These are phyloP conservation scores for Pseudolaguvia tuberculata DNA, from an alignment of 2,113 vertebrate genomes.

Conservation along the genomic window DNA sequence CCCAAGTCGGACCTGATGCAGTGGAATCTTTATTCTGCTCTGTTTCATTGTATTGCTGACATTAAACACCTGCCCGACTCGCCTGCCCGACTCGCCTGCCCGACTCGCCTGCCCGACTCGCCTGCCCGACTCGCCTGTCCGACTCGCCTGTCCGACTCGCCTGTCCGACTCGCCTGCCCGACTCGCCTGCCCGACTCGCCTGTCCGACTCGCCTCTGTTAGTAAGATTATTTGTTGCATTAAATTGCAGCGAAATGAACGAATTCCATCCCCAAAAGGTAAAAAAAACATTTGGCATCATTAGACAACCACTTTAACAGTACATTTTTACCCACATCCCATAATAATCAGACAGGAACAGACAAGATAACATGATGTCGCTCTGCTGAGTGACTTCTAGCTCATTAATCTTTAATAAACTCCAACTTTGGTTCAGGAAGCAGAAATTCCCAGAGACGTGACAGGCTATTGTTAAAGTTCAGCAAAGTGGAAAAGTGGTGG, in stretches of 20 bases:
- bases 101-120: too few relatives aligned
- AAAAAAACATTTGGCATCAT: neutral
- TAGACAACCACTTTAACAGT: neutral
- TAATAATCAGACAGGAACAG: constrained; percentile 3
- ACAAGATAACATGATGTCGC: neutral
- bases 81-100: too few relatives aligned
- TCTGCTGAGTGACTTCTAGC: constrained; percentile 31
- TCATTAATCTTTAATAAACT: constrained; percentile 22
- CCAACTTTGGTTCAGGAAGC: too few relatives aligned
- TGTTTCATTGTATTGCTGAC: neutral
- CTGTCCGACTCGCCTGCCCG: neutral
- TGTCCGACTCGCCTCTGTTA: neutral
- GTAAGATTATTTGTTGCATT: neutral
- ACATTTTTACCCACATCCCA: neutral
- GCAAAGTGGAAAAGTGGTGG: too few relatives aligned
- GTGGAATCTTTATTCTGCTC: neutral
- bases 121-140: too few relatives aligned
- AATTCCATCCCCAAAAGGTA: neutral
- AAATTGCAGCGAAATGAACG: neutral
- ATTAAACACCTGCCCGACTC: neutral
- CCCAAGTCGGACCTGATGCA: neutral
- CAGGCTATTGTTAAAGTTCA: too few relatives aligned
- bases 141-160: too few relatives aligned
- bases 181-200: too few relatives aligned
- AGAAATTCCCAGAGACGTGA: too few relatives aligned